Evolutionary conservation across 1,140 invertebrate species (phyloP).

Genomic region (Aphelinus atriplicis): DNA sequence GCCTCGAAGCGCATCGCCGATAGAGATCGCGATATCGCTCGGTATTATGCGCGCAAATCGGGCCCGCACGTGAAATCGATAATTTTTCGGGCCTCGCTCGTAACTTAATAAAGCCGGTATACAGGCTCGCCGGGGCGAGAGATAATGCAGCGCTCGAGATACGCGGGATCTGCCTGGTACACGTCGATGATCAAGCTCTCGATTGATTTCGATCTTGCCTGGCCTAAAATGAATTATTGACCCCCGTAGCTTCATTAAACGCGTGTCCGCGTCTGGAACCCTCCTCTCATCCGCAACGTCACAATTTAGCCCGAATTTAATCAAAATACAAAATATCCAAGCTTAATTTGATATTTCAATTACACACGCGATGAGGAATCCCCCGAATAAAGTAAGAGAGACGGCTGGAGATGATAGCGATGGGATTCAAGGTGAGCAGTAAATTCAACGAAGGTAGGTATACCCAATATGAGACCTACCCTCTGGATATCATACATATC

Average conservation of each 20-base stretch:
- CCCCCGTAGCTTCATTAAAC: slow-evolving; percentile 20
- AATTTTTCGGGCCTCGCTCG: slow-evolving; percentile 45
- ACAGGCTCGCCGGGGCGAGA: slow-evolving; percentile 25
- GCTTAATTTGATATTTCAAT: slow-evolving; percentile 20
- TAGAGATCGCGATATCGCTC: slow-evolving; percentile 47
- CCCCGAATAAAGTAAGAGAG: too few relatives aligned
- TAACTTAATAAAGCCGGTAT: slow-evolving; percentile 49
- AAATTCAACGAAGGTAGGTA: too few relatives aligned
- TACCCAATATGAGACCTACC: too few relatives aligned
- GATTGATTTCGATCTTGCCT: slow-evolving; percentile 31
- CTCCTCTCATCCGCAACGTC: not conserved
- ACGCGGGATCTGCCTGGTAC: not conserved
- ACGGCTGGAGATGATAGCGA: too few relatives aligned
- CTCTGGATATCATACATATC: too few relatives aligned
- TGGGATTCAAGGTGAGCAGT: too few relatives aligned
- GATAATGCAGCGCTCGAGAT: slow-evolving; percentile 9
- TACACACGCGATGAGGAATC: not conserved
- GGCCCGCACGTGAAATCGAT: slow-evolving; percentile 56
- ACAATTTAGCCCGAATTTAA: too few relatives aligned
- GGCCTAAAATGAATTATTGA: slow-evolving; percentile 31
- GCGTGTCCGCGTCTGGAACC: not conserved
- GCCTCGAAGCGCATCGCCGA: slow-evolving; percentile 36
- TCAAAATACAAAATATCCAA: not conserved
- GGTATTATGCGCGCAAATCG: slow-evolving; percentile 40
- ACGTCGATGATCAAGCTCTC: slow-evolving; percentile 7